Conservation (phyloP, 2,888 invertebrate genomes). For the Acanthoscelides obtectus region DNA sequence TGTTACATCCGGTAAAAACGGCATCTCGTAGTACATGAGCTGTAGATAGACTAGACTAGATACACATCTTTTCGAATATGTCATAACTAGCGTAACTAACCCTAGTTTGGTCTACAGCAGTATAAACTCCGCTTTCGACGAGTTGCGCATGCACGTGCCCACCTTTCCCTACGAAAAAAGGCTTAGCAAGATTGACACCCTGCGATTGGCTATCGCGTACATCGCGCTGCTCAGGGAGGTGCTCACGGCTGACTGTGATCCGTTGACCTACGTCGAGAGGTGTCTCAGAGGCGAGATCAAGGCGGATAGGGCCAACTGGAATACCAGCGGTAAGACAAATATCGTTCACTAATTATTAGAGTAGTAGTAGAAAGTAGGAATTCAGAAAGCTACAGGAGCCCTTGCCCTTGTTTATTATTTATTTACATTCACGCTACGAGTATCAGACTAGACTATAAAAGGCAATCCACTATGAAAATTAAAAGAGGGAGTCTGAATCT, state of each 20-base stretch:
- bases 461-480: too few species aligned
- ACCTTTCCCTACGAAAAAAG: constrained; percentile 99
- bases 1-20: too few species aligned
- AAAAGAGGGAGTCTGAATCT: too few species aligned
- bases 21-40: too few species aligned
- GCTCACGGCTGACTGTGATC: constrained; percentile 83
- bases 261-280: constrained; percentile 88
- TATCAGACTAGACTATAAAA: too few species aligned
- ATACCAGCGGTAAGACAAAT: constrained; percentile 82
- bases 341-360: too few species aligned
- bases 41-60: too few species aligned
- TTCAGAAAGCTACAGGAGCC: too few species aligned
- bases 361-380: too few species aligned
- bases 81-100: background rate
- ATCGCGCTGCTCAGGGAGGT: constrained; percentile 90
- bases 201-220: constrained; percentile 94
- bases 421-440: too few species aligned
- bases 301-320: constrained; percentile 88
- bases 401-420: too few species aligned
- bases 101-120: constrained; percentile 61
- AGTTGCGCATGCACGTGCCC: constrained; percentile 94
- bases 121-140: constrained; percentile 99
- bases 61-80: too few species aligned
- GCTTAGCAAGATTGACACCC: constrained; percentile 96
- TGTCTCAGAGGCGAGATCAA: constrained; percentile 87